Conservation (phyloP, 2,888 invertebrate species). For the Cheilosia scutellata region DNA sequence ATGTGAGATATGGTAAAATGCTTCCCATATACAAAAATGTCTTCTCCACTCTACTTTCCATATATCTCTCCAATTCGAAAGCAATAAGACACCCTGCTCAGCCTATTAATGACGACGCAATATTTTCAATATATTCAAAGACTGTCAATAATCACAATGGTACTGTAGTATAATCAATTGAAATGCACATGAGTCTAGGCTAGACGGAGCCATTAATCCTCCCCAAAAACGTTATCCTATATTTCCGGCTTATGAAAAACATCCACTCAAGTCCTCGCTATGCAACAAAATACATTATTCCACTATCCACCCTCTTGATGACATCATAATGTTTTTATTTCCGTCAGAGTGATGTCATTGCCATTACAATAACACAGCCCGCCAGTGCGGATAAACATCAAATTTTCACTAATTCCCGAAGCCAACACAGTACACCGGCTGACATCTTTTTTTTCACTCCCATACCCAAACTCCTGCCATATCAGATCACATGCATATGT, state of each 20-base stretch:
- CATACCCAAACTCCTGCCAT: not conserved
- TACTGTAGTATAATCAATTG: constrained; percentile 2
- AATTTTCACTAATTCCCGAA: constrained; percentile 14
- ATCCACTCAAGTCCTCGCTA: constrained; percentile 17
- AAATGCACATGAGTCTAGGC: constrained; percentile 3
- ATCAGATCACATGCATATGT: constrained; percentile 2
- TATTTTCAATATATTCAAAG: too few species aligned
- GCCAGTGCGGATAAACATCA: not conserved
- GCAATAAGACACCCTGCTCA: not conserved
- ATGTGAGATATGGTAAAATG: too few species aligned
- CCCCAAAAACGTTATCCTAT: not conserved
- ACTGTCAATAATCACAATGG: not conserved
- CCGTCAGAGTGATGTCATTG: constrained; percentile 37
- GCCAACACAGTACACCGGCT: constrained; percentile 2
- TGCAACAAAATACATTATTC: not conserved
- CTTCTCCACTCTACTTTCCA: too few species aligned
- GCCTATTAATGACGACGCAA: not conserved
- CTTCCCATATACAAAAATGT: too few species aligned
- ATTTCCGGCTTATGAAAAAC: not conserved
- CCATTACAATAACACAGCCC: constrained; percentile 3
- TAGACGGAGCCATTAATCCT: not conserved
- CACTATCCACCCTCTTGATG: constrained; percentile 4
- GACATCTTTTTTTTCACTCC: not conserved
- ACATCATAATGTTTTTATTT: constrained; percentile 34
- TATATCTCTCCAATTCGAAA: too few species aligned